Evolutionary conservation across 2,888 invertebrate species (phyloP).

Genomic region (Megalurothrips usitatus): DNA sequence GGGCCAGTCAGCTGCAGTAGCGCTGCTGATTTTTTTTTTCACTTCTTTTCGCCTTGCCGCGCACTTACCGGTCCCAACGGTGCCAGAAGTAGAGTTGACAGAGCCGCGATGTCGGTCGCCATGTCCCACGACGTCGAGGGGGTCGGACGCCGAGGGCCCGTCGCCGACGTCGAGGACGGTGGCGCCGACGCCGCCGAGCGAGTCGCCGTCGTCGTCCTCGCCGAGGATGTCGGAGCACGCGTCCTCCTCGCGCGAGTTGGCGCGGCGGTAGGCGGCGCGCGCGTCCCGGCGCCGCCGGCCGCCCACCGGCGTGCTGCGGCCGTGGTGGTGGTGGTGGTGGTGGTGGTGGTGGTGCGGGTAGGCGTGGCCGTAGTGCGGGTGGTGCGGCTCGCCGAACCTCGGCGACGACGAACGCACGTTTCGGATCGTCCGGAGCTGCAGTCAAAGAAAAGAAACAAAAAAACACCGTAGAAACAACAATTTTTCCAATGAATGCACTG

Average conservation of each 20-base stretch:
- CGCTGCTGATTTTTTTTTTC: too few relatives aligned
- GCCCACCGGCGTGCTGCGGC: neutral
- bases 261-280: conserved; percentile 1
- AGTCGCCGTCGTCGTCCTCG: conserved; percentile 13
- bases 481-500: too few relatives aligned
- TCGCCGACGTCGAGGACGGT: conserved; percentile 13
- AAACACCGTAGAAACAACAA: too few relatives aligned
- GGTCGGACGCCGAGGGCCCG: neutral
- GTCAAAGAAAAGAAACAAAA: neutral
- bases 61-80: neutral
- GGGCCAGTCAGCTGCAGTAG: too few relatives aligned
- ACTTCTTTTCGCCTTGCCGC: too few relatives aligned
- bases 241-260: neutral
- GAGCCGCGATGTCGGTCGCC: conserved; percentile 13
- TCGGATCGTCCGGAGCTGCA: conserved; percentile 1
- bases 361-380: neutral
- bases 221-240: conserved; percentile 27
- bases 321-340: conserved; percentile 10
- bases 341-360: neutral
- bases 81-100: neutral
- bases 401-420: neutral
- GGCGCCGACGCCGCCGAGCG: neutral
- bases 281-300: neutral
- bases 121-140: neutral
- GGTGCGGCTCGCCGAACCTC: neutral